These are phyloP conservation scores for Promerops cafer DNA, from an alignment of 2,113 vertebrate species.

Conservation along the genomic window DNA sequence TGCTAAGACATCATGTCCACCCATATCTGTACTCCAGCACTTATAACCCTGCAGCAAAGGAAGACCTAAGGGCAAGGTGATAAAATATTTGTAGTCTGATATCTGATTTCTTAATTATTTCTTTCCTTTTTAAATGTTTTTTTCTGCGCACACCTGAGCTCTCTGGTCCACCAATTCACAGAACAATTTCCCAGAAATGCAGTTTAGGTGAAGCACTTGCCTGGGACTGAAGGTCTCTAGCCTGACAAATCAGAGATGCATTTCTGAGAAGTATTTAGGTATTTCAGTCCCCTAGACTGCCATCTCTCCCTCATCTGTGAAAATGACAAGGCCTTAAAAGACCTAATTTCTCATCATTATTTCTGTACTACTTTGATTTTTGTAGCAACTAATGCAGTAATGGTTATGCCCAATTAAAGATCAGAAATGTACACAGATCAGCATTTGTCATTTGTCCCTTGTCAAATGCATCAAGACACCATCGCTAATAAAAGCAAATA, in stretches of 20 bases:
- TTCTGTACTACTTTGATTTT: neutral
- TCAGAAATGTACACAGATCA: neutral
- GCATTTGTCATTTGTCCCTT: neutral
- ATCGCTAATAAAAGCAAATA: neutral
- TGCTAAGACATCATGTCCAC: neutral
- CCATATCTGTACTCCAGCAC: neutral
- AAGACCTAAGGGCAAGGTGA: neutral
- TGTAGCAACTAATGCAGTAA: neutral
- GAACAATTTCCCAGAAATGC: neutral
- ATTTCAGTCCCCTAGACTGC: neutral
- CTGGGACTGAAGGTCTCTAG: neutral
- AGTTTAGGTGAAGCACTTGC: neutral
- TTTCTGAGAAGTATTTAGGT: neutral
- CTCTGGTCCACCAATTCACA: neutral
- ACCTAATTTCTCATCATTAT: neutral
- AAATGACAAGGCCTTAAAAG: neutral
- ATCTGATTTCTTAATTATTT: neutral
- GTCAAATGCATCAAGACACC: neutral
- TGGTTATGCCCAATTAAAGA: neutral
- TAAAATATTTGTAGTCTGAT: neutral
- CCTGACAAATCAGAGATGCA: neutral
- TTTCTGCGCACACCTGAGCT: neutral
- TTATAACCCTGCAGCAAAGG: neutral
- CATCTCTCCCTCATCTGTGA: neutral
- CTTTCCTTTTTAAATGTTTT: neutral